phyloP scores from a whole-genome alignment of 2,113 vertebrate genomes.

The Trichechus manatus region DNA sequence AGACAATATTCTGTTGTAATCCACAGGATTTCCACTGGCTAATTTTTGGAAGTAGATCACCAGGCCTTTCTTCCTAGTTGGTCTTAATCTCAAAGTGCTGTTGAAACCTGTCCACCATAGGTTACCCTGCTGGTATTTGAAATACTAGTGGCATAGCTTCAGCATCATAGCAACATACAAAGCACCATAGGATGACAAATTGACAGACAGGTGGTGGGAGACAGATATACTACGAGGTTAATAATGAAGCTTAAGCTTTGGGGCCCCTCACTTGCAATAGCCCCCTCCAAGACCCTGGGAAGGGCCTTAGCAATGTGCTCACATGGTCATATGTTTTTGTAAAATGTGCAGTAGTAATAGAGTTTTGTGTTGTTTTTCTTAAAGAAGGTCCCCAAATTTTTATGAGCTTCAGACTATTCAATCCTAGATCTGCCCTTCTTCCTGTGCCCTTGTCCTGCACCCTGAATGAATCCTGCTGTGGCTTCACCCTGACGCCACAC shows the following conservation, averaged over 20 bases:
- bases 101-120: background rate
- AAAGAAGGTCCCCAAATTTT: background rate
- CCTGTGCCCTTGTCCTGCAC: background rate
- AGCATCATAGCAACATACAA: background rate
- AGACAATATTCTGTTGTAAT: background rate
- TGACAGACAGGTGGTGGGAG: background rate
- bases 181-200: background rate
- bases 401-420: background rate
- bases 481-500: too few relatives aligned
- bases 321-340: background rate
- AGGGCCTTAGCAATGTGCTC: background rate
- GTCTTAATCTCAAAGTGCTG: background rate
- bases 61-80: background rate
- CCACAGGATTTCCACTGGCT: background rate
- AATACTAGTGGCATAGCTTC: background rate
- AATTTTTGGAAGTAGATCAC: background rate
- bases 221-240: background rate
- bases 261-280: background rate
- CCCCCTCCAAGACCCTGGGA: background rate
- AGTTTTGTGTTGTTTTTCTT: background rate
- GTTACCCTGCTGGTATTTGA: background rate
- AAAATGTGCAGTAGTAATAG: background rate
- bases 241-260: background rate
- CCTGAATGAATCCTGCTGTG: background rate
- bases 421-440: background rate